Percentiles rank a stretch among this genome's conserved stretches.
These are phyloP conservation scores for Turnix velox DNA, from an alignment of 2,113 vertebrate genomes.

Conservation along the genomic window DNA sequence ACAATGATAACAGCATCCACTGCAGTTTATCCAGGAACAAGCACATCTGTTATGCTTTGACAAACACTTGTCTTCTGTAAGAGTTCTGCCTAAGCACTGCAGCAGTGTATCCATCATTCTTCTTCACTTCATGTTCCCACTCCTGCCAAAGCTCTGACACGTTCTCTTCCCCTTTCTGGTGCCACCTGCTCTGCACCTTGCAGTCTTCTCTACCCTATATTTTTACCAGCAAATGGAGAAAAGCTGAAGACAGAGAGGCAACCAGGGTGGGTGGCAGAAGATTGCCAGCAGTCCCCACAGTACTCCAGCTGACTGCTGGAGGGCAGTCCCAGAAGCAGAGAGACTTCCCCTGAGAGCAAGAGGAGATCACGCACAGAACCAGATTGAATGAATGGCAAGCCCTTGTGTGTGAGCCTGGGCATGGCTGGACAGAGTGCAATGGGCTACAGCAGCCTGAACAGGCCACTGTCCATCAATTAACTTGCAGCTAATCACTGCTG, in stretches of 20 bases:
- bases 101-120: background rate
- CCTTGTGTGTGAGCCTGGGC: background rate
- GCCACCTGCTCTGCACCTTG: background rate
- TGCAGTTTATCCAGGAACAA: background rate
- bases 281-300: background rate
- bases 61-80: background rate
- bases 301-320: background rate
- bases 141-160: background rate
- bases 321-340: background rate
- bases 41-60: background rate
- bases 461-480: background rate
- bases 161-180: background rate
- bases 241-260: background rate
- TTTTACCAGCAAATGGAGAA: background rate
- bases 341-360: background rate
- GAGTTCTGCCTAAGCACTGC: background rate
- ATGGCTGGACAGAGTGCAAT: background rate
- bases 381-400: background rate
- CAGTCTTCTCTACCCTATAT: background rate
- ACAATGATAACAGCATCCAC: background rate
- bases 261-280: background rate
- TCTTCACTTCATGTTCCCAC: background rate
- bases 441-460: background rate
- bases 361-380: background rate
- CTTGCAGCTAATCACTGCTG: background rate